Evolutionary conservation across 2,113 vertebrate species (phyloP), one percentile per base, ranked within the genome.

Genomic region (Melanocharis versteri): DNA sequence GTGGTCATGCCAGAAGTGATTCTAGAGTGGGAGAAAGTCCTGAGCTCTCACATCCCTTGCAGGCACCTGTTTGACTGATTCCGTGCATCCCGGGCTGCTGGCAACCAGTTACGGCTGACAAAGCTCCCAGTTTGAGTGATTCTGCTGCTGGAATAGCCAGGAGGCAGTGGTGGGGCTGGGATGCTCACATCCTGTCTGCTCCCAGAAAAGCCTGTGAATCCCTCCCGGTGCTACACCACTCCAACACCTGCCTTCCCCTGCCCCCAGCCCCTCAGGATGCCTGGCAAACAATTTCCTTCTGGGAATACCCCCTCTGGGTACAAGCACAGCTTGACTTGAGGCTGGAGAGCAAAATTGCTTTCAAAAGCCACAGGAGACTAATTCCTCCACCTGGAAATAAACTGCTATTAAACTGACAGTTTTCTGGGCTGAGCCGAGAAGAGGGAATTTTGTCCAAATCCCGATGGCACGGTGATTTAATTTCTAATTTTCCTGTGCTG

Each of bases 51-150:
- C 24, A 83, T 72, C 40, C 57, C 39, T 83, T 21, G 4, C 2
- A 3, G 48, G 48, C 15, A 80, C 22, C 23, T 20, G 1, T 57
- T 62, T 28, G 64, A 28, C 24, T 70, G 73, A 65, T 31, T 42
- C 33, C 0, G 0, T 20, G 35, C 13, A 9, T 31, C 72, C 65
- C 0, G 0, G 18, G 65, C 42, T 87, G 54, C 64, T 85, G 75
- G 58, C 27, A 94, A 48, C 19, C 8, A 1, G 2, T 2, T 31
- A 35, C 0, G 1, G 27, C 48, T 88, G 68, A 37, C 7, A 3
- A 3, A 27, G 22, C 33, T 89, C 68, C 66, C 45, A 35, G 37
- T 73, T 70, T 61, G 64, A 81, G 54, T 1, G 0, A 33, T 80
- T 60, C 83, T 66, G 51, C 65, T 53, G 20, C 54, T 45, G 81